phyloP scores from a whole-genome alignment of 2,888 invertebrate species.

The Drosophila flavopinicola region DNA sequence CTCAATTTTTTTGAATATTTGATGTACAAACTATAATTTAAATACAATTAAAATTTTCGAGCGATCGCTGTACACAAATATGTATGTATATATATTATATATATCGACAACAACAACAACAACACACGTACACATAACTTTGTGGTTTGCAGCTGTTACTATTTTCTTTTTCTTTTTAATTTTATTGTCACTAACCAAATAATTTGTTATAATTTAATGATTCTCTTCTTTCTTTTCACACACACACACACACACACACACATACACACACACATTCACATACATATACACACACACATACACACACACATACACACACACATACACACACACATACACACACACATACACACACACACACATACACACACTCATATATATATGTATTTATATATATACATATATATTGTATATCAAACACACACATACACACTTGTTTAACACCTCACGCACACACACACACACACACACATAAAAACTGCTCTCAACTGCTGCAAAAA shows the following conservation, averaged over 20 bases:
- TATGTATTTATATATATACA: constrained; percentile 21
- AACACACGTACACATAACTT: constrained; percentile 9
- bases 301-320: constrained; percentile 24
- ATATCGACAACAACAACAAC: constrained; percentile 7
- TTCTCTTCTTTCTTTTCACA: constrained; percentile 68
- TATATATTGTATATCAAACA: constrained; percentile 29
- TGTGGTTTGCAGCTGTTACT: constrained; percentile 18
- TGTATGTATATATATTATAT: neutral
- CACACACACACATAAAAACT: constrained; percentile 22
- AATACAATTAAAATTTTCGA: too few species aligned
- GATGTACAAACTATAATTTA: too few species aligned
- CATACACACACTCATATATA: constrained; percentile 21
- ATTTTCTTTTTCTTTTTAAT: constrained; percentile 2
- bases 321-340: constrained; percentile 30
- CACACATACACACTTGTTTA: constrained; percentile 28
- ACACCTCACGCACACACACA: constrained; percentile 35
- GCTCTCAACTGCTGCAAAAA: constrained; percentile 50
- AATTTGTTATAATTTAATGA: constrained; percentile 60
- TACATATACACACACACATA: too few species aligned
- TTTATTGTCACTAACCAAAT: constrained; percentile 62
- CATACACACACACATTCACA: constrained; percentile 20
- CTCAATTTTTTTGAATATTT: too few species aligned
- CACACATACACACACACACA: constrained; percentile 25
- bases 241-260: constrained; percentile 31
- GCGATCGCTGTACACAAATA: neutral